Conservation (phyloP, 2,888 invertebrate species). For the Pycnomerus fuliginosus region DNA sequence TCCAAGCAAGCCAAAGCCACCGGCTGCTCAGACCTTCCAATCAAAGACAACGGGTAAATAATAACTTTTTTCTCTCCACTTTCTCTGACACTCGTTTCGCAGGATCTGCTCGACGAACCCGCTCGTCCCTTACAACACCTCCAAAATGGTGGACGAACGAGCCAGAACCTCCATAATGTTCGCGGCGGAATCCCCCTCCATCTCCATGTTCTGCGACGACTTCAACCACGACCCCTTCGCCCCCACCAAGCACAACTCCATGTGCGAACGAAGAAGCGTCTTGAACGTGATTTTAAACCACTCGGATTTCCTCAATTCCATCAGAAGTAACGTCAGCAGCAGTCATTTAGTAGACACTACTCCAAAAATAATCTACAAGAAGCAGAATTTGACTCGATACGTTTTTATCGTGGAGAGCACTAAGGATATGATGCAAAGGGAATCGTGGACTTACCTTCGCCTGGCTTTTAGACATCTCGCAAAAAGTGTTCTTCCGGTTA, state of each 20-base stretch:
- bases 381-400: conserved; percentile 57
- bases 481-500: conserved; percentile 56
- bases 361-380: conserved; percentile 56
- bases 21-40: conserved; percentile 57
- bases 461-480: conserved; percentile 62
- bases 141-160: conserved; percentile 52
- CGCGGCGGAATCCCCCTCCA: conserved; percentile 54
- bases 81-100: too few relatives aligned
- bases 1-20: conserved; percentile 50
- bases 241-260: conserved; percentile 66
- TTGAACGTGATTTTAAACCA: conserved; percentile 60
- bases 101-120: conserved; percentile 43
- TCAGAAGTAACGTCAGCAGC: conserved; percentile 34
- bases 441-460: conserved; percentile 62
- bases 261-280: conserved; percentile 62
- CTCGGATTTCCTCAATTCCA: conserved; percentile 49
- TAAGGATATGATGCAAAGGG: conserved; percentile 58
- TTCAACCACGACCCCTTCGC: conserved; percentile 62
- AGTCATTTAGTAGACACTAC: conserved; percentile 52
- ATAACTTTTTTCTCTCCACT: conserved; percentile 1
- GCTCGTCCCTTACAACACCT: conserved; percentile 45
- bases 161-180: conserved; percentile 58
- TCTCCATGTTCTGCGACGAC: conserved; percentile 63
- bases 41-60: conserved; percentile 55
- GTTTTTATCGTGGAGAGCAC: conserved; percentile 61